Percentiles rank a stretch among this genome's conserved stretches.
Evolutionary conservation across 2,797 vertebrate genomes (phyloP).

Genomic region (Acrocephalus scirpaceus): DNA sequence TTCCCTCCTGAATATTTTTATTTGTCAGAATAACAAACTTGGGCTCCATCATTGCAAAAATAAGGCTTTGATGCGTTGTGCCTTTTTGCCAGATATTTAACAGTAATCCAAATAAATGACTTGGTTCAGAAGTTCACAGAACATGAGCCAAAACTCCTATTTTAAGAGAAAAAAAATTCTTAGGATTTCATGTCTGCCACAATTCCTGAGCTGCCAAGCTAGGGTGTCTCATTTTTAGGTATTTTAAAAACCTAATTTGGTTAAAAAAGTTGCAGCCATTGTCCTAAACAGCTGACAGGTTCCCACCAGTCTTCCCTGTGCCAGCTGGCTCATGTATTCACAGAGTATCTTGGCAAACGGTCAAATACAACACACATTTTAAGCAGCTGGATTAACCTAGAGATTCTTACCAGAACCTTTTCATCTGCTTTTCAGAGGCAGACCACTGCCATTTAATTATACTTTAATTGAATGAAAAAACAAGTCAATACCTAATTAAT

Average conservation of each 20-base stretch:
- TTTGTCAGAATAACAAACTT: neutral
- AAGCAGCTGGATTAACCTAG: slow-evolving; percentile 80
- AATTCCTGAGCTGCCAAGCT: slow-evolving; percentile 35
- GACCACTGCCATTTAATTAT: slow-evolving; percentile 69
- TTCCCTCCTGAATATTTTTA: neutral
- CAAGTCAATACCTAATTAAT: slow-evolving; percentile 69
- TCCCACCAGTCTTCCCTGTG: slow-evolving; percentile 50
- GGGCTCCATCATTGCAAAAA: slow-evolving; percentile 5
- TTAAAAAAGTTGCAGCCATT: slow-evolving; percentile 59
- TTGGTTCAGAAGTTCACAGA: slow-evolving; percentile 27
- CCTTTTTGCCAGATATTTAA: slow-evolving; percentile 30
- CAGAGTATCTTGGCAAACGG: slow-evolving; percentile 73
- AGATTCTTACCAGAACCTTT: slow-evolving; percentile 75
- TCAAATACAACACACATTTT: slow-evolving; percentile 78
- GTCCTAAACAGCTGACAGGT: slow-evolving; percentile 72
- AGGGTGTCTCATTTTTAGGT: slow-evolving; percentile 32
- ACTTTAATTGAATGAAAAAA: slow-evolving; percentile 71
- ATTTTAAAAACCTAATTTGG: slow-evolving; percentile 58
- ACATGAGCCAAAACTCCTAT: slow-evolving; percentile 33
- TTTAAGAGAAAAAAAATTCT: slow-evolving; percentile 28
- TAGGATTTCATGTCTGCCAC: slow-evolving; percentile 11
- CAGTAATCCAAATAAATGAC: slow-evolving; percentile 24
- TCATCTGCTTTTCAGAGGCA: slow-evolving; percentile 77
- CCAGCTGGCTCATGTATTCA: slow-evolving; percentile 75
- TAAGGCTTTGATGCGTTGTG: slow-evolving; percentile 21